Base-by-base conservation (phyloP, 2,888 invertebrate genomes). In the Meta bourneti region DNA sequence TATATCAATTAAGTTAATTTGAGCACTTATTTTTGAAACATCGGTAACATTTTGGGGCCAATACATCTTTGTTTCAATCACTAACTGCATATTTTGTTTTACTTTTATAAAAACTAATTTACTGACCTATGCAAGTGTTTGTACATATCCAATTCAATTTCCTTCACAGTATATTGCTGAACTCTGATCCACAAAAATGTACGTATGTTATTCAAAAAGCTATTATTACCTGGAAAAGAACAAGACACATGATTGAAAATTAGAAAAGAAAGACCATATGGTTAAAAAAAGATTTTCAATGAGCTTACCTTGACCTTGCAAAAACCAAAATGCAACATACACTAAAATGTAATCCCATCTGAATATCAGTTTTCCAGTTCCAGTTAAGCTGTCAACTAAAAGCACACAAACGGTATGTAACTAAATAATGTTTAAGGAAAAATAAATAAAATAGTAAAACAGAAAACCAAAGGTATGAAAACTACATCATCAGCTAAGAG, bases 121-220 rank as follows among this genome's bases (percentile, higher is more conserved):
- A 93, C 94, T 92, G 93, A 95, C 95, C 94, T 96, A 95, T 99
- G 99, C 19, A 99, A 96, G 95, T 99, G 99, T 78, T 96, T 96
- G 95, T 97, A 98, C 61, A 98, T 95, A 94, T 97, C 97, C 92
- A 98, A 96, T 96, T 99, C 97, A 88, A 98, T 96, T 95, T 98
- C 98, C 93, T 98, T 96, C 8, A 98, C 98, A 1, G 99, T 99
- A 94, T 97, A 99, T 95, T 99, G 99, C 94, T 99, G 98, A 78
- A 99, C 97, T 94, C 96, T 96, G 94, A 99, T 98, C 99, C 99
- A 99, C 1, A 99, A 95, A 94, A 98, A 98, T 0, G 97, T 97
- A 74, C 99, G 96, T 13, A 98, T 94, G 95, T 99, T 99, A 95
- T 98, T 99, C 80, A 99, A 95, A 83, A 99, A 95, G 0, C 99